Percentiles rank a stretch among this genome's conserved stretches.
These are phyloP conservation scores for Oreamnos americanus DNA, from an alignment of 2,113 vertebrate species.

Conservation along the genomic window DNA sequence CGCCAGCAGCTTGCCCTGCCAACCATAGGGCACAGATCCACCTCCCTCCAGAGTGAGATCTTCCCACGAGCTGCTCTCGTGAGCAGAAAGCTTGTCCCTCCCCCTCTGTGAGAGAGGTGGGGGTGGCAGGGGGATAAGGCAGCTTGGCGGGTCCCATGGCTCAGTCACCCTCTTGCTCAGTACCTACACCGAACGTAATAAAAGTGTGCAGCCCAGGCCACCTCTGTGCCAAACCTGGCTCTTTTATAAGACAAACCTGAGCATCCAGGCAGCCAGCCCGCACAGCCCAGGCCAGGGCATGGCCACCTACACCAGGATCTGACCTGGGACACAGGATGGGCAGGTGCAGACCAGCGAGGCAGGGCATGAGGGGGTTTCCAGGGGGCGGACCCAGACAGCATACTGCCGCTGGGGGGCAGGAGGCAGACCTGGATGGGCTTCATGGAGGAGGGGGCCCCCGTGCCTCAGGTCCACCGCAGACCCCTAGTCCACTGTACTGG, in stretches of 20 bases:
- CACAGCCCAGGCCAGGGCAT: background rate
- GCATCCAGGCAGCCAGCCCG: background rate
- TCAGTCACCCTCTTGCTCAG: background rate
- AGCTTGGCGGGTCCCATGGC: background rate
- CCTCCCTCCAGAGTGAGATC: background rate
- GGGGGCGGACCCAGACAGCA: background rate
- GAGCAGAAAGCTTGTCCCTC: background rate
- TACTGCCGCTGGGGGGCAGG: background rate
- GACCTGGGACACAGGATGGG: background rate
- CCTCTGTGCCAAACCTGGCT: background rate
- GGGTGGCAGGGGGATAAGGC: background rate
- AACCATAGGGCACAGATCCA: background rate
- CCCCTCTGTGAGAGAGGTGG: background rate
- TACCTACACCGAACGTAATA: background rate
- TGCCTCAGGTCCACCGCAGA: background rate
- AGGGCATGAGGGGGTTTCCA: background rate
- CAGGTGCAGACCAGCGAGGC: no score
- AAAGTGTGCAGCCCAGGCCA: background rate
- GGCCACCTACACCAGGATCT: background rate
- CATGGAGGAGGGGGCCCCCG: rapidly evolving
- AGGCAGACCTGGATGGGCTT: background rate
- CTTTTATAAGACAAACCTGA: background rate
- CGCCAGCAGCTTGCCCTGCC: background rate
- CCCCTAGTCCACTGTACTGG: background rate
- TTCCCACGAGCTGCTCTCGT: background rate